phyloP scores from a whole-genome alignment of 2,888 invertebrate genomes.

The Caenorhabditis parvicauda region DNA sequence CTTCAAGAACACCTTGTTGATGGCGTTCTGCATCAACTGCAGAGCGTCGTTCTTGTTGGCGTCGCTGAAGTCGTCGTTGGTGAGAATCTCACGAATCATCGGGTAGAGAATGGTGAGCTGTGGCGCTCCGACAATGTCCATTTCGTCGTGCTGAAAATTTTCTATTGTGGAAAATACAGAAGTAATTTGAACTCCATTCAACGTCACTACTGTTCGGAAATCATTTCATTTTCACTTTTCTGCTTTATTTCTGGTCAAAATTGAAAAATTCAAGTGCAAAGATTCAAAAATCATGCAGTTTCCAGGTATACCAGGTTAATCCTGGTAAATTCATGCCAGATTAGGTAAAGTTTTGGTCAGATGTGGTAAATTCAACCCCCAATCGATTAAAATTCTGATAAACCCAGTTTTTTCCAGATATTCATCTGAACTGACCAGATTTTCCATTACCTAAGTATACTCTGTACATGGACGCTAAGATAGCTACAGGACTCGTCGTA shows the following conservation, averaged over 20 bases:
- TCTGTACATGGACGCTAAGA: neutral
- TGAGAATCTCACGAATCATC: slow-evolving; percentile 26
- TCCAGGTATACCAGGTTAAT: too few relatives aligned
- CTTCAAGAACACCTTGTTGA: slow-evolving; percentile 32
- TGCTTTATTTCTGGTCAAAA: neutral
- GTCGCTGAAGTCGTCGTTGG: slow-evolving; percentile 14
- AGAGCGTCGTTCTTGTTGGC: slow-evolving; percentile 18
- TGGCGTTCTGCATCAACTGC: slow-evolving; percentile 27
- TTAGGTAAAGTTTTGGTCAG: too few relatives aligned
- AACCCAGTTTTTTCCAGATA: too few relatives aligned
- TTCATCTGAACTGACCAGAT: too few relatives aligned
- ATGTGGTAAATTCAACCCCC: too few relatives aligned
- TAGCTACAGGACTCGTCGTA: too few relatives aligned
- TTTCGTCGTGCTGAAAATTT: slow-evolving; percentile 33
- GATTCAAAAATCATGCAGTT: too few relatives aligned
- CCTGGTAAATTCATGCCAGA: too few relatives aligned
- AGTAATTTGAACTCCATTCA: too few relatives aligned
- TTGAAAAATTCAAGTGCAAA: too few relatives aligned
- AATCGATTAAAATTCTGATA: too few relatives aligned
- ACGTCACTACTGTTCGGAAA: neutral
- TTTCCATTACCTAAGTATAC: neutral
- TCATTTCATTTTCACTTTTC: neutral
- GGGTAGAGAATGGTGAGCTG: slow-evolving; percentile 42
- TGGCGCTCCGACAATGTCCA: slow-evolving; percentile 38
- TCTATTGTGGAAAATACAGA: neutral